A percentile compares a stretch with the other conserved stretches of the same genome.
Evolutionary conservation across 2,888 invertebrate species (phyloP).

Genomic region (Brachyptera risi): DNA sequence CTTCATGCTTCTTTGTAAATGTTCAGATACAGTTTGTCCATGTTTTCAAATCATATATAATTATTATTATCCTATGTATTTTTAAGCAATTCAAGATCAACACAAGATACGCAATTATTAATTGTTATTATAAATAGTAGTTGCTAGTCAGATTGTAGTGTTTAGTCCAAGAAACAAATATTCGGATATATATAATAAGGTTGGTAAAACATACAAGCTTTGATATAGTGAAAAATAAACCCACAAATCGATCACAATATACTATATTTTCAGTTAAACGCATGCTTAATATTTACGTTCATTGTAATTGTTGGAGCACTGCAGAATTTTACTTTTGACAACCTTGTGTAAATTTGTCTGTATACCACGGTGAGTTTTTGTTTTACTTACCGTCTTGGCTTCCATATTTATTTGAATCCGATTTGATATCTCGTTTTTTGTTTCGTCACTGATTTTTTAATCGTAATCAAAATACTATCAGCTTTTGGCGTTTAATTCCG

Average conservation of each 20-base stretch:
- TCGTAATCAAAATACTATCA: neutral
- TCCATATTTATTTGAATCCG: conserved; percentile 13
- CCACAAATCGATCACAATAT: conserved; percentile 14
- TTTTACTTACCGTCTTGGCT: conserved; percentile 19
- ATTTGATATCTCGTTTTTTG: too few relatives aligned
- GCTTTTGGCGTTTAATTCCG: conserved; percentile 9
- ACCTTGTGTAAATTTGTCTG: conserved; percentile 5
- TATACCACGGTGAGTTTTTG: neutral
- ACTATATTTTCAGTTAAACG: neutral
- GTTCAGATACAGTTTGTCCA: conserved; percentile 24
- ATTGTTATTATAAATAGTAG: conserved; percentile 26
- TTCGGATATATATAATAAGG: conserved; percentile 4
- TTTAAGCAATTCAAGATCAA: conserved; percentile 25
- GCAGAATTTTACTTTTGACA: conserved; percentile 5
- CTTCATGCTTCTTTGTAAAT: conserved; percentile 25
- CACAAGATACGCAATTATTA: conserved; percentile 17
- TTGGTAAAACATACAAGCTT: conserved; percentile 13
- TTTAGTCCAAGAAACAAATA: conserved; percentile 12
- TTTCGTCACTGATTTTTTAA: conserved; percentile 19
- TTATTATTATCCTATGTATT: conserved; percentile 24
- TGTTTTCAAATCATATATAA: conserved; percentile 25
- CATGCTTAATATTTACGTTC: neutral
- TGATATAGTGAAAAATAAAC: conserved; percentile 5
- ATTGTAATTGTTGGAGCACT: neutral
- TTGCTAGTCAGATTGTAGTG: conserved; percentile 25